Percentiles rank a stretch among this genome's conserved stretches.
Evolutionary conservation across 2,888 invertebrate species (phyloP).

Genomic region (Dryobota labecula): DNA sequence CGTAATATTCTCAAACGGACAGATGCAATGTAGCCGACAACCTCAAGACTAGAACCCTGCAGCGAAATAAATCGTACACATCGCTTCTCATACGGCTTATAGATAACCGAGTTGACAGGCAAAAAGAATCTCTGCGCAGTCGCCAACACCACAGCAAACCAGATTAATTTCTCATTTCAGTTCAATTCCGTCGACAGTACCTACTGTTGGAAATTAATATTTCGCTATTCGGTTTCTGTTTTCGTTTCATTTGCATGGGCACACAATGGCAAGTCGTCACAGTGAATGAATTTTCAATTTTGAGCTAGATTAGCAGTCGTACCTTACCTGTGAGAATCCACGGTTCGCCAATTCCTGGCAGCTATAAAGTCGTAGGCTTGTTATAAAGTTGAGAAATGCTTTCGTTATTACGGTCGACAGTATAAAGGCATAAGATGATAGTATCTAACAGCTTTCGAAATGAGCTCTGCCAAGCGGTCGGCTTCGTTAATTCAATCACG

Average conservation of each 20-base stretch:
- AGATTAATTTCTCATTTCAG: constrained; percentile 73
- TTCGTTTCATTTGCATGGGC: constrained; percentile 73
- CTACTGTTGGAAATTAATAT: constrained; percentile 72
- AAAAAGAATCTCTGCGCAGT: constrained; percentile 66
- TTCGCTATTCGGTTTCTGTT: constrained; percentile 72
- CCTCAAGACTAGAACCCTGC: constrained; percentile 76
- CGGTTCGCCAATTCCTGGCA: constrained; percentile 54
- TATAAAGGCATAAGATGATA: constrained; percentile 74
- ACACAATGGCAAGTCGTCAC: constrained; percentile 67
- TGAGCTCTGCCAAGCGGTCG: constrained; percentile 73
- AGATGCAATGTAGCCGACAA: constrained; percentile 76
- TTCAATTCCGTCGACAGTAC: constrained; percentile 66
- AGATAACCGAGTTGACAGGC: constrained; percentile 69
- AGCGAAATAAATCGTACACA: constrained; percentile 78
- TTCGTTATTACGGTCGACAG: constrained; percentile 67
- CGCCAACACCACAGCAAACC: constrained; percentile 69
- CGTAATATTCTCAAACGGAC: constrained; percentile 77
- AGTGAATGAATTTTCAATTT: constrained; percentile 69
- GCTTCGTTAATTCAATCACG: constrained; percentile 85
- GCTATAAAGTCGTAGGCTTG: constrained; percentile 50
- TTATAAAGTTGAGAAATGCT: constrained; percentile 58
- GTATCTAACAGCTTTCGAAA: constrained; percentile 79
- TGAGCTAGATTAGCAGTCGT: constrained; percentile 58
- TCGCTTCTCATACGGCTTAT: constrained; percentile 65
- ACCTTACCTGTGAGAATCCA: constrained; percentile 56